phyloP scores from a whole-genome alignment of 1,140 invertebrate species.

The Archegozetes longisetosus region DNA sequence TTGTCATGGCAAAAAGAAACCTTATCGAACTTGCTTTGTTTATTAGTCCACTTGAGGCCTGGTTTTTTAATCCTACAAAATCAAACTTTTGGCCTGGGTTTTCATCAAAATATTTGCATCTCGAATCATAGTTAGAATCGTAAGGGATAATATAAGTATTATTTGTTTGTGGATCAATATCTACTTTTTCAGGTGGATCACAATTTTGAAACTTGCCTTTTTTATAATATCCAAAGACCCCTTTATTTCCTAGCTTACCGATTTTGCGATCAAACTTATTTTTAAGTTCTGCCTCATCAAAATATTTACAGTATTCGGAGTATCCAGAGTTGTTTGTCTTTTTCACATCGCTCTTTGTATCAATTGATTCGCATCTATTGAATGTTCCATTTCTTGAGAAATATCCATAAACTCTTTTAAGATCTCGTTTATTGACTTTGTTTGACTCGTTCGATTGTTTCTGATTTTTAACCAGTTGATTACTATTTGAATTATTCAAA shows the following conservation, averaged over 20 bases:
- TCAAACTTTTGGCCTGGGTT: too few relatives aligned
- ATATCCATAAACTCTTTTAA: not conserved
- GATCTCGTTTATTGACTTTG: too few relatives aligned
- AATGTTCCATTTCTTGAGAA: not conserved
- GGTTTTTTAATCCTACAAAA: too few relatives aligned
- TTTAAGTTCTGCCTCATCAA: not conserved
- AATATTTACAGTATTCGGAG: not conserved
- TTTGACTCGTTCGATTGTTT: too few relatives aligned
- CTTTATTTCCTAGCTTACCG: not conserved
- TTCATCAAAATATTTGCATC: constrained; percentile 7
- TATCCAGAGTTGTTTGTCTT: not conserved
- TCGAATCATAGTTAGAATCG: not conserved
- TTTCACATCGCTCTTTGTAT: not conserved
- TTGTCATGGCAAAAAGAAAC: too few relatives aligned
- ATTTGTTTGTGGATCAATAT: constrained; percentile 2
- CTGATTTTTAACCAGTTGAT: too few relatives aligned
- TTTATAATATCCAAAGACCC: not conserved
- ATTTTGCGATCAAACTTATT: not conserved
- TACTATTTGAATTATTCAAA: too few relatives aligned
- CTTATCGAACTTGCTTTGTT: too few relatives aligned
- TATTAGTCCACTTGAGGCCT: too few relatives aligned
- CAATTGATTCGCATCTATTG: not conserved
- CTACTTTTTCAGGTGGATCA: constrained; percentile 4
- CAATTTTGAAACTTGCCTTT: not conserved
- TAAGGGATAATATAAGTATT: constrained; percentile 2